Base-by-base conservation (phyloP, 2,888 invertebrate genomes). In the Hyppa rectilinea region DNA sequence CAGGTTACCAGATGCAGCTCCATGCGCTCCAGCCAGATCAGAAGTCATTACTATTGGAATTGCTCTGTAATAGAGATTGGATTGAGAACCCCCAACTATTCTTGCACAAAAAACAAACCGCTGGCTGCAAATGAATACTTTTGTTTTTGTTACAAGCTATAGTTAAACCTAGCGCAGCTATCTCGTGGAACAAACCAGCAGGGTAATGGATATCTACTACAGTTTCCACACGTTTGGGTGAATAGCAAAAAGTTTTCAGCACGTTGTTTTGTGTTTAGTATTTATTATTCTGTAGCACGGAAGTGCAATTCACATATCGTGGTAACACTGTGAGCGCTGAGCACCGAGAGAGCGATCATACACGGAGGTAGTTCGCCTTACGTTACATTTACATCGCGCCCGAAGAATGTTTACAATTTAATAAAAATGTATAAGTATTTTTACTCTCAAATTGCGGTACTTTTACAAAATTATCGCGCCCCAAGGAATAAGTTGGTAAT, bases 201-300 rank as follows among this genome's bases (percentile, higher is more conserved):
- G 49, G 68, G 74, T 72, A 83, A 72, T 75, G 75, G 67, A 78
- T 75, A 75, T 78, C 53, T 78, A 76, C 71, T 60, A 70, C 71
- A 69, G 84, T 83, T 84, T 81, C 80, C 81, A 83, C 83, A 79
- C 83, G 85, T 87, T 75, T 73, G 74, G 71, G 73, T 78, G 74
- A 81, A 85, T 73, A 82, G 83, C 78, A 87, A 88, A 87, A 89
- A 86, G 82, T 86, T 85, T 82, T 78, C 79, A 84, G 72, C 82
- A 72, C 78, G 61, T 75, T 73, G 79, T 76, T 81, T 84, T 76
- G 59, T 62, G 71, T 70, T 86, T 84, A 81, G 82, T 87, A 88
- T 88, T 88, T 89, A 87, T 87, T 86, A 86, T 85, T 84, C 78
- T 80, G 75, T 72, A 76, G 83, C 84, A 85, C 82, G 84, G 83